A percentile compares a stretch with the other conserved stretches of the same genome.
Conservation (phyloP, 2,888 invertebrate genomes). For the Rambutsinella grinnellia region DNA sequence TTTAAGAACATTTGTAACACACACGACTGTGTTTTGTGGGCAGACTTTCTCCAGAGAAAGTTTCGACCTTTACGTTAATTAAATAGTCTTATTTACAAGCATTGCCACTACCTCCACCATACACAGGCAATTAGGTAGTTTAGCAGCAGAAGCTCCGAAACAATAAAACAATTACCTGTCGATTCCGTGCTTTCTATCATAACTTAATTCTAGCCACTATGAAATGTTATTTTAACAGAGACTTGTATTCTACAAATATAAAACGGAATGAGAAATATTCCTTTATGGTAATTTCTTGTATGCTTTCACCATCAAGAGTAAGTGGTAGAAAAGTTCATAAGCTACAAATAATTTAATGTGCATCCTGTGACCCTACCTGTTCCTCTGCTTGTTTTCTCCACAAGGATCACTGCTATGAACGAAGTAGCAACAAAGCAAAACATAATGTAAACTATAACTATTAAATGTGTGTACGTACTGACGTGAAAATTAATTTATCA, state of each 20-base stretch:
- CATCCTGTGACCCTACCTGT: not conserved
- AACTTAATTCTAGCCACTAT: slow-evolving; percentile 18
- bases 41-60: too few relatives aligned
- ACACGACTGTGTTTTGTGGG: too few relatives aligned
- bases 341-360: too few relatives aligned
- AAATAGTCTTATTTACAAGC: too few relatives aligned
- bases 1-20: too few relatives aligned
- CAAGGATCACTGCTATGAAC: slow-evolving; percentile 29
- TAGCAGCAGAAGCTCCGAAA: slow-evolving; percentile 23
- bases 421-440: not conserved
- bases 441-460: too few relatives aligned
- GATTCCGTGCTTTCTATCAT: slow-evolving; percentile 44
- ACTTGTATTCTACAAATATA: slow-evolving; percentile 13
- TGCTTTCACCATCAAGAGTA: slow-evolving; percentile 1
- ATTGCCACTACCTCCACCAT: too few relatives aligned
- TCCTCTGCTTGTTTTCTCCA: not conserved
- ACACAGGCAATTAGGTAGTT: not conserved
- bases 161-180: slow-evolving; percentile 34
- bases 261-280: too few relatives aligned
- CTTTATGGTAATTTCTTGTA: slow-evolving; percentile 5
- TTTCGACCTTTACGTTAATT: too few relatives aligned
- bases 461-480: too few relatives aligned
- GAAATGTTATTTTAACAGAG: slow-evolving; percentile 20
- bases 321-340: too few relatives aligned
- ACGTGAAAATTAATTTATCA: too few relatives aligned